phyloP scores from a whole-genome alignment of 2,797 vertebrate genomes.

The Helicolenus hilgendorfi region DNA sequence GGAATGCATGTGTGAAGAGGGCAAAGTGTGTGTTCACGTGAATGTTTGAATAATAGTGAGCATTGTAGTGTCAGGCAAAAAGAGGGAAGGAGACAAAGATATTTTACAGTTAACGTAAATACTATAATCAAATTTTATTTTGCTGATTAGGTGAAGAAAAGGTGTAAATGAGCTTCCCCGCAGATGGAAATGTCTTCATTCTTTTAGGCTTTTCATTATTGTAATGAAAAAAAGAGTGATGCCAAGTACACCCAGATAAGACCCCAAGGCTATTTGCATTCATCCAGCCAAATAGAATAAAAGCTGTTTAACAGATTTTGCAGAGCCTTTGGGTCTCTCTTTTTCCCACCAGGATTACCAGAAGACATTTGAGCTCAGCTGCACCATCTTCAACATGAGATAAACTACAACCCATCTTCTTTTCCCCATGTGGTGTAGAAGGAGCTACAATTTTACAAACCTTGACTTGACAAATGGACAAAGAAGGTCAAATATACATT shows the following conservation, averaged over 20 bases:
- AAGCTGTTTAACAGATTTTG: constrained; percentile 43
- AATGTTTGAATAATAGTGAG: neutral
- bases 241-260: constrained; percentile 9
- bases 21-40: constrained; percentile 1
- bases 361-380: constrained; percentile 21
- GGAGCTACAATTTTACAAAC: neutral
- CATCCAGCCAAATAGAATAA: constrained; percentile 40
- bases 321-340: constrained; percentile 12
- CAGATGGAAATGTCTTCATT: neutral
- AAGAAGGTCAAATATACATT: neutral
- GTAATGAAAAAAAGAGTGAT: neutral
- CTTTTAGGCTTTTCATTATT: constrained; percentile 1
- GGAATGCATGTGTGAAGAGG: neutral
- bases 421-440: neutral
- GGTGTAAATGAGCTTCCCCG: neutral
- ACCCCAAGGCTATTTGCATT: constrained; percentile 4
- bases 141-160: neutral
- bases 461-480: neutral
- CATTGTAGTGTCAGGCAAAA: neutral
- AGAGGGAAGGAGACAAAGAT: neutral
- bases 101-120: neutral
- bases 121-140: neutral
- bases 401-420: neutral
- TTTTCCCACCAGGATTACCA: constrained; percentile 15
- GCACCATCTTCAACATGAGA: neutral